A percentile compares a stretch with the other conserved stretches of the same genome.
These are phyloP conservation scores for Halichoeres trimaculatus DNA, from an alignment of 2,113 vertebrate genomes.

Conservation along the genomic window DNA sequence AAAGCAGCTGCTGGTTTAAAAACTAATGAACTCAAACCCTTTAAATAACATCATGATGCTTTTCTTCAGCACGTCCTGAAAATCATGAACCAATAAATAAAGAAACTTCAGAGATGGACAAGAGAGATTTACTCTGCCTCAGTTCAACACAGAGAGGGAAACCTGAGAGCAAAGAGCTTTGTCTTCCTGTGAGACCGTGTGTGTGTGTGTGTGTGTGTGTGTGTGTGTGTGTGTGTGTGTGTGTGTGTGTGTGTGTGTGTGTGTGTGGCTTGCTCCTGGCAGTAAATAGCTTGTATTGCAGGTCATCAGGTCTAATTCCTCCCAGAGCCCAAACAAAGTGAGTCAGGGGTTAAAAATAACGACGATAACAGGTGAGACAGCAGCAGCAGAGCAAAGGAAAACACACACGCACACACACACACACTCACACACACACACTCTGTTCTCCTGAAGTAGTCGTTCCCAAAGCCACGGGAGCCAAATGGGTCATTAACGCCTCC, in stretches of 20 bases:
- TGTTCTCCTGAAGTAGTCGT: conserved; percentile 10
- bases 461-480: conserved; percentile 45
- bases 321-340: conserved; percentile 31
- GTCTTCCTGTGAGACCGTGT: background rate
- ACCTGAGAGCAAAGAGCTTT: background rate
- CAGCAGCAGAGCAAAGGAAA: background rate
- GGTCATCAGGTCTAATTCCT: conserved; percentile 27
- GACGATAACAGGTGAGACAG: conserved; percentile 44
- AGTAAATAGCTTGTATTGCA: background rate
- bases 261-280: background rate
- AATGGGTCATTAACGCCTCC: conserved; percentile 58
- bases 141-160: background rate
- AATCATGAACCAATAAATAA: too few relatives aligned
- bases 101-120: background rate
- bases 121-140: too few relatives aligned
- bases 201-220: too few relatives aligned
- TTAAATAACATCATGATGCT: too few relatives aligned
- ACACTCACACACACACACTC: conserved; percentile 12
- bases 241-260: background rate
- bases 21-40: too few relatives aligned
- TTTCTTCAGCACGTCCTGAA: too few relatives aligned
- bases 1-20: too few relatives aligned
- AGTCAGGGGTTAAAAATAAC: conserved; percentile 40
- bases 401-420: conserved; percentile 1
- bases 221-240: too few relatives aligned